Base-by-base conservation (phyloP, 2,797 vertebrate species). In the Lutjanus campechanus region DNA sequence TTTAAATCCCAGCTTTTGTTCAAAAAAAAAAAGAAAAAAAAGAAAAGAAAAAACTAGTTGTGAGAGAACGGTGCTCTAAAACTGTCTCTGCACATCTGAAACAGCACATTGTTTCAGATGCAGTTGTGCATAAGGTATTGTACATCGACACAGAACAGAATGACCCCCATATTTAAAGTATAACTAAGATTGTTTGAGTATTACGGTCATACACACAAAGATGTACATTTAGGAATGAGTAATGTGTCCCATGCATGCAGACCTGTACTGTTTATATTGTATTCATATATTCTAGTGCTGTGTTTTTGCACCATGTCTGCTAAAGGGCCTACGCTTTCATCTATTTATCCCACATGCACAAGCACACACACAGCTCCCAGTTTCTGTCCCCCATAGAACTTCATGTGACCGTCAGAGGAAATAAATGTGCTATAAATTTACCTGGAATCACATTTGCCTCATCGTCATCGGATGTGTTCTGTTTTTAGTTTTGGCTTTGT, bases 371-470 rank as follows among this genome's bases (percentile, higher is more conserved):
- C 74, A 78, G 56, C 80, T 86, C 79, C 74, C 82, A 83, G 81
- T 83, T 71, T 81, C 83, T 79, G 80, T 84, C 85, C 89, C 84
- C 86, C 71, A 88, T 89, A 90, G 89, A 92, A 88, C 89, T 65
- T 86, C 69, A 69, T 73, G 72, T 74, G 86, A 85, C 79, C 59
- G 83, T 58, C 70, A 56, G 76, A 85, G 58, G 19, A 78, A 88
- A 73, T 25, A 53, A 41, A 76, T 94, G 91, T 94, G 93, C 91
- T 94, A 76, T 91, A 81, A 61, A 71, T 89, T 47, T n/a, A 83
- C 90, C 88, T 79, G 83, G 19, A 49, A 59, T 88, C 71, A 84
- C 86, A 74, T 83, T 82, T 79, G 85, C 86, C 89, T 78, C 51
- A 20, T 73, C 75, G 29, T 36, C 29, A 5, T 73, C 63, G 59